Conservation (phyloP, 2,797 vertebrate species). For the Acipenser ruthenus region DNA sequence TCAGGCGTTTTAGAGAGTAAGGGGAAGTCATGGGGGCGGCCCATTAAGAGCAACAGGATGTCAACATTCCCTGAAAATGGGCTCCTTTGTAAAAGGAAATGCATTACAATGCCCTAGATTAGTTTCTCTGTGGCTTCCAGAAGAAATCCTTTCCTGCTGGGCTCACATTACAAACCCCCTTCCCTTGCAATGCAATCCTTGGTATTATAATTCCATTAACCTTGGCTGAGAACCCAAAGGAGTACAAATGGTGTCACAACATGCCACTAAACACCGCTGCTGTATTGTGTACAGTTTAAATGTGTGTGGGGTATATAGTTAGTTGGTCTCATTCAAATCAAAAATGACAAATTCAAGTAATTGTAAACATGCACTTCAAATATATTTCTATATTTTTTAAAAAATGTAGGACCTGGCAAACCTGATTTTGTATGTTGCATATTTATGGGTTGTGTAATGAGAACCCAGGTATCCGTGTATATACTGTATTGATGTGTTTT, state of each 20-base stretch:
- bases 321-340: too few species aligned
- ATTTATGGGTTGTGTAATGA: too few species aligned
- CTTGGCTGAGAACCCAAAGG: conserved; percentile 27
- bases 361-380: too few species aligned
- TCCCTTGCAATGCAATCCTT: conserved; percentile 47
- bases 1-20: conserved; percentile 82
- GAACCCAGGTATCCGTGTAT: too few species aligned
- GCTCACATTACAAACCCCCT: conserved; percentile 71
- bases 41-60: conserved; percentile 96
- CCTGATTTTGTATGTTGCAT: too few species aligned
- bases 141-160: conserved; percentile 80
- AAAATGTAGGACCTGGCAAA: too few species aligned
- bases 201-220: conserved; percentile 52
- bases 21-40: conserved; percentile 88
- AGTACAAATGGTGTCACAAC: background rate
- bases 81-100: conserved; percentile 88
- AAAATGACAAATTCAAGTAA: too few species aligned
- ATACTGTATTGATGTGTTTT: too few species aligned
- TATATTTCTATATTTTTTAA: too few species aligned
- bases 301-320: too few species aligned
- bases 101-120: conserved; percentile 89
- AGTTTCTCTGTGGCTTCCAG: conserved; percentile 85
- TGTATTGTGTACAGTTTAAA: too few species aligned
- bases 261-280: too few species aligned
- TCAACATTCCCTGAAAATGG: conserved; percentile 94